These are phyloP conservation scores for Pseudorhiza aurosa DNA, from an alignment of 30 jellyfish, hydroid and myxozoan species.

Conservation along the genomic window DNA sequence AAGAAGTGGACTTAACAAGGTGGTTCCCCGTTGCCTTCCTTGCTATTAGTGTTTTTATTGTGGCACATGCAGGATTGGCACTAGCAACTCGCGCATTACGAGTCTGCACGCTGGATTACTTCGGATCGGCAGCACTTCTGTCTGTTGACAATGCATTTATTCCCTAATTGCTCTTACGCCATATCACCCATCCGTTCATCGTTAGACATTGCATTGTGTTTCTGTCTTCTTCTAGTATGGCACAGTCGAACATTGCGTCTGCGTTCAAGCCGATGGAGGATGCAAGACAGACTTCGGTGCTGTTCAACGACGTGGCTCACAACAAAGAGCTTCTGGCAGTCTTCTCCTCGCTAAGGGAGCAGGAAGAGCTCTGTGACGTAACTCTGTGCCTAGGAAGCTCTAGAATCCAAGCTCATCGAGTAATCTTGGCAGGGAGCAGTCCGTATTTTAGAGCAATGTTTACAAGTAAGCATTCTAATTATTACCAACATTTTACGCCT, in stretches of 20 bases:
- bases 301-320: conserved; percentile 85
- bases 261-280: conserved; percentile 65
- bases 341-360: conserved; percentile 77
- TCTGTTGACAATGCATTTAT: too few species aligned
- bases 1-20: too few species aligned
- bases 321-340: conserved; percentile 78
- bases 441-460: conserved; percentile 98
- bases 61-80: too few species aligned
- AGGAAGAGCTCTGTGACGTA: conserved; percentile 92
- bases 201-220: too few species aligned
- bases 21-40: too few species aligned
- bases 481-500: background rate
- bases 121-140: too few species aligned
- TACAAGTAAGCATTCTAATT: conserved; percentile 70
- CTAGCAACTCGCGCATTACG: too few species aligned
- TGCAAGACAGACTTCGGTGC: conserved; percentile 47
- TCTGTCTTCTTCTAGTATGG: conserved; percentile 54
- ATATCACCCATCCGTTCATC: too few species aligned
- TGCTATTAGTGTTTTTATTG: too few species aligned
- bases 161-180: too few species aligned
- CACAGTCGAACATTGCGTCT: conserved; percentile 55
- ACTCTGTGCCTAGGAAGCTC: conserved; percentile 69
- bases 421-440: conserved; percentile 91
- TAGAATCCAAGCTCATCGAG: conserved; percentile 70
- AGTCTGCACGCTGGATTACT: too few species aligned